Conservation (phyloP, 2,797 vertebrate genomes). For the Acanthis flammea region DNA sequence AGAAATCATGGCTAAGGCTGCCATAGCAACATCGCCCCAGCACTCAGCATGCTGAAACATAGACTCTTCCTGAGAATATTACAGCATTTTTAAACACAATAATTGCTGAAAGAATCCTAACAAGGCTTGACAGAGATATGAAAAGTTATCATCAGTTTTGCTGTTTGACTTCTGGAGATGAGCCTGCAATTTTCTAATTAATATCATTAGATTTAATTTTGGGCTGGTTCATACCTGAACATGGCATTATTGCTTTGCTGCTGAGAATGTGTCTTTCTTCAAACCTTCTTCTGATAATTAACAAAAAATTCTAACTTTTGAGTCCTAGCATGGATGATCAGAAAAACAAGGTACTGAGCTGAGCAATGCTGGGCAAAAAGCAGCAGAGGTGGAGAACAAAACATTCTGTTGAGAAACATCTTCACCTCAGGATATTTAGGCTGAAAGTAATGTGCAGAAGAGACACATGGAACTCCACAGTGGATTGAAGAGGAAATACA, state of each 20-base stretch:
- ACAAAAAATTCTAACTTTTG: neutral
- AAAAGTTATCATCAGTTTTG: neutral
- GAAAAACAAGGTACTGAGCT: neutral
- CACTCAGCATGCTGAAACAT: neutral
- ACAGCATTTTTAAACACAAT: neutral
- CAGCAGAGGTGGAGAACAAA: neutral
- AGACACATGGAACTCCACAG: neutral
- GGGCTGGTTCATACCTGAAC: neutral
- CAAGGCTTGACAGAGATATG: neutral
- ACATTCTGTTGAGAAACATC: neutral
- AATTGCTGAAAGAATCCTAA: neutral
- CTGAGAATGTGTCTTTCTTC: neutral
- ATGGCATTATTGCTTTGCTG: neutral
- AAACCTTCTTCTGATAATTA: neutral
- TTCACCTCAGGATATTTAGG: neutral
- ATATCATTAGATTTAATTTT: neutral
- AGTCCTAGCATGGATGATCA: neutral
- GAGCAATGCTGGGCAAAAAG: neutral
- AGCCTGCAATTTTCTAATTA: constrained; percentile 2
- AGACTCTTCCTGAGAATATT: constrained; percentile 7
- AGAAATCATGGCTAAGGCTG: constrained; percentile 52
- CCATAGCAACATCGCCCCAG: constrained; percentile 68
- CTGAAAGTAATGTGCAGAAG: neutral
- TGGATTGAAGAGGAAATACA: neutral
- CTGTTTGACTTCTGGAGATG: neutral